A percentile compares a stretch with the other conserved stretches of the same genome.
Conservation (phyloP, 2,888 invertebrate species). For the Polyommatus iphigenia region DNA sequence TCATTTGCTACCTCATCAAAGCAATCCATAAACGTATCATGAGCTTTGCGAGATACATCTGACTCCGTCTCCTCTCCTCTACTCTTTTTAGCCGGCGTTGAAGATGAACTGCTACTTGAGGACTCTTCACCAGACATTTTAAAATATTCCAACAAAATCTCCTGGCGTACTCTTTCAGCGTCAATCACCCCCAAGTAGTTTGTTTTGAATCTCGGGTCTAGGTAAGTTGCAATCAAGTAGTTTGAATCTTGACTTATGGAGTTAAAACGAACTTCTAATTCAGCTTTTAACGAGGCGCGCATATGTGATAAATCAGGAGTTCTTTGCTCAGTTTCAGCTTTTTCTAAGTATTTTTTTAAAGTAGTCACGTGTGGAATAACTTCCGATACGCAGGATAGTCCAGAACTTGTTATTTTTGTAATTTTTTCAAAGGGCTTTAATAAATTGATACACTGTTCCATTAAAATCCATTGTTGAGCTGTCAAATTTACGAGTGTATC, state of each 20-base stretch:
- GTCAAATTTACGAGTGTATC: constrained; percentile 41
- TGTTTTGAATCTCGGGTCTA: constrained; percentile 40
- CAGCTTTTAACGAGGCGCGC: constrained; percentile 33
- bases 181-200: constrained; percentile 31
- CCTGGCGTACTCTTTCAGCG: no score
- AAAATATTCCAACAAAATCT: no score
- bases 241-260: constrained; percentile 36
- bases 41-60: background rate
- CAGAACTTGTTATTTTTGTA: constrained; percentile 45
- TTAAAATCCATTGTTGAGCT: constrained; percentile 41
- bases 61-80: constrained; percentile 38
- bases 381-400: constrained; percentile 44
- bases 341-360: constrained; percentile 39
- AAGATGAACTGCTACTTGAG: no score
- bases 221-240: constrained; percentile 39
- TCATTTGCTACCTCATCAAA: background rate
- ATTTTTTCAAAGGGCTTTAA: constrained; percentile 47
- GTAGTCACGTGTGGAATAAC: constrained; percentile 40
- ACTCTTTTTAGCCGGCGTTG: no score
- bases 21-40: no score
- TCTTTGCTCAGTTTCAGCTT: constrained; percentile 36
- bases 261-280: constrained; percentile 38
- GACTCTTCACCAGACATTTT: no score
- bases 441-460: constrained; percentile 44
- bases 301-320: constrained; percentile 35